phyloP scores from a whole-genome alignment of 2,113 vertebrate genomes.

The Gopherus flavomarginatus region DNA sequence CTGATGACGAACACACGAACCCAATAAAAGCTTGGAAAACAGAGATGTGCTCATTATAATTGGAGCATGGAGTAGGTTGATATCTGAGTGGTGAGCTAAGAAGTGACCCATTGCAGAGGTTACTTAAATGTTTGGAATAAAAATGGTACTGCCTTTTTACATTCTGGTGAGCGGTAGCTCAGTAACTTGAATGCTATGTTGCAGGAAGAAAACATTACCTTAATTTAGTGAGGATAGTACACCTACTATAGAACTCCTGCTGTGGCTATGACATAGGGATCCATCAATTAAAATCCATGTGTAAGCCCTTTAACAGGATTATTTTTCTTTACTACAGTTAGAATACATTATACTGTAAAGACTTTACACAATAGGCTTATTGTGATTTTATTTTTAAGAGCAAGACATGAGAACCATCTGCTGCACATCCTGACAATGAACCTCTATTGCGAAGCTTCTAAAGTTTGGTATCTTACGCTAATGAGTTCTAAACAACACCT shows the following conservation, averaged over 20 bases:
- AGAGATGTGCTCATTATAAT: constrained; percentile 30
- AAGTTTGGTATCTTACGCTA: not conserved
- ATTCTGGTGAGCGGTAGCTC: constrained; percentile 46
- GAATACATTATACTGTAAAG: not conserved
- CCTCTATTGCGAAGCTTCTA: not conserved
- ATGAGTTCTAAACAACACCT: not conserved
- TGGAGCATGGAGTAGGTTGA: constrained; percentile 54
- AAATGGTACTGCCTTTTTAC: constrained; percentile 63
- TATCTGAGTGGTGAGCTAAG: constrained; percentile 43
- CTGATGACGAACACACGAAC: constrained; percentile 31
- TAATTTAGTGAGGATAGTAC: constrained; percentile 35
- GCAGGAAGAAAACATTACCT: constrained; percentile 35
- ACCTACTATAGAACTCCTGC: not conserved
- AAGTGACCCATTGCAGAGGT: constrained; percentile 70
- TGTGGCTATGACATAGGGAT: not conserved
- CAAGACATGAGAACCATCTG: not conserved
- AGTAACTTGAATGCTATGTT: constrained; percentile 39
- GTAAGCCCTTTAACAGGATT: constrained; percentile 31
- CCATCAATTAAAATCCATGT: constrained; percentile 48
- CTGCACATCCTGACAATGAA: not conserved
- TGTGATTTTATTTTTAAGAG: not conserved
- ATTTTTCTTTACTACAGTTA: constrained; percentile 28
- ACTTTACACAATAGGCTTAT: not conserved
- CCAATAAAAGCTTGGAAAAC: constrained; percentile 37
- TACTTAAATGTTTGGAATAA: constrained; percentile 78